These are phyloP conservation scores for Leucosticte australis DNA, from an alignment of 2,113 vertebrate genomes.

Conservation along the genomic window DNA sequence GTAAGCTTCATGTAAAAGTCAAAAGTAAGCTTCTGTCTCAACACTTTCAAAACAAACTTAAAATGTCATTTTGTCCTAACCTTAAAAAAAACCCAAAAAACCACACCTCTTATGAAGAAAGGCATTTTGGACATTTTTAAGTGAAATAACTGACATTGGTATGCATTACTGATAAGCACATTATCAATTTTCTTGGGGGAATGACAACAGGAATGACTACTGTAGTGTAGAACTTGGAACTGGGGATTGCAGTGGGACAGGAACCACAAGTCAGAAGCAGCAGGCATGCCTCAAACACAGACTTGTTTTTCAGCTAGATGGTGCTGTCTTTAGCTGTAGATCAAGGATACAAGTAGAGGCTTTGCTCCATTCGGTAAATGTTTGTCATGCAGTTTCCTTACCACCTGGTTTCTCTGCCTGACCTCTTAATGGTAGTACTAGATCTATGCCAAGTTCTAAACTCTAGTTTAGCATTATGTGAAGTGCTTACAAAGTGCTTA, in stretches of 20 bases:
- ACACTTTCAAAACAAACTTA: not conserved
- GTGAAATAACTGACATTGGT: not conserved
- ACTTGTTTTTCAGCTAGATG: not conserved
- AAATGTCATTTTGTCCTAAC: not conserved
- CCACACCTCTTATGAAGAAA: rapidly evolving
- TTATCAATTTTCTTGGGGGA: not conserved
- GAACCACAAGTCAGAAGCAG: not conserved
- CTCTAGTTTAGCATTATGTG: not conserved
- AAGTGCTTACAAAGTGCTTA: not conserved
- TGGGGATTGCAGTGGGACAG: too few species aligned
- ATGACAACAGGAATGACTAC: not conserved
- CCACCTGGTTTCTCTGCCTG: not conserved
- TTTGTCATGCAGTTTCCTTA: not conserved
- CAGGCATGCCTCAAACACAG: not conserved
- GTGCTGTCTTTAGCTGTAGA: not conserved
- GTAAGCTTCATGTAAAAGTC: not conserved
- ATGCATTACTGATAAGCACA: not conserved
- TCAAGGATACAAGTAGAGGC: not conserved
- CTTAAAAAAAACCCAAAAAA: not conserved
- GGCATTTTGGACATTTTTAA: not conserved
- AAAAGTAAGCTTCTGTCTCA: not conserved
- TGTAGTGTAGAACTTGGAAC: not conserved
- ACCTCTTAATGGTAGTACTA: not conserved
- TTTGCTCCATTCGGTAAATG: not conserved
- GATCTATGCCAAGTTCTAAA: not conserved